Percentiles rank a stretch among this genome's conserved stretches.
Conservation (phyloP, 2,797 vertebrate genomes). For the Enteromius afrohamiltoni region DNA sequence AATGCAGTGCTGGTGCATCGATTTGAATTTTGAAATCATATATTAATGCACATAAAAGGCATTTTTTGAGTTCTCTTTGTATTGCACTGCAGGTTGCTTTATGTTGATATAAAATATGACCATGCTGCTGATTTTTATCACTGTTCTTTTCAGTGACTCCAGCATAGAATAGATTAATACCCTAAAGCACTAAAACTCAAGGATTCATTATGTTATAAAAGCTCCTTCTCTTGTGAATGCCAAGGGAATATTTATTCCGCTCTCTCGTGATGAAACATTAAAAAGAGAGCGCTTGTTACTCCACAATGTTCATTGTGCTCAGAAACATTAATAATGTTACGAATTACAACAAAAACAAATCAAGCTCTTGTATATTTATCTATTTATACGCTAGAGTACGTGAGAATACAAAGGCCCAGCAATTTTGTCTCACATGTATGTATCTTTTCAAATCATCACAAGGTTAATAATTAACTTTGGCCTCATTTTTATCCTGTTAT, state of each 20-base stretch:
- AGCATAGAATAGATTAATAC: constrained; percentile 5
- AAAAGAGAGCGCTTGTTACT: neutral
- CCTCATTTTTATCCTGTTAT: constrained; percentile 51
- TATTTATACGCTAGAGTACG: neutral
- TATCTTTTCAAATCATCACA: neutral
- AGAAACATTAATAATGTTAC: neutral
- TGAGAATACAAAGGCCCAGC: neutral
- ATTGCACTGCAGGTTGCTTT: neutral
- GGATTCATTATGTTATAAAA: constrained; percentile 27
- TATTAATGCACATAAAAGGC: neutral
- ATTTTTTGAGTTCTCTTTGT: neutral
- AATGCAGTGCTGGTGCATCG: neutral
- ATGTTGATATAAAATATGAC: neutral
- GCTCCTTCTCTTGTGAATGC: neutral
- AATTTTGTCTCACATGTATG: neutral
- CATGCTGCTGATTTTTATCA: constrained; percentile 27
- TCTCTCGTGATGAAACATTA: constrained; percentile 21
- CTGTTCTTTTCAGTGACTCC: constrained; percentile 14
- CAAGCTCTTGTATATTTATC: neutral
- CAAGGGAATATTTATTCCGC: neutral
- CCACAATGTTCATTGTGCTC: neutral
- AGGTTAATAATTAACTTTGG: constrained; percentile 73
- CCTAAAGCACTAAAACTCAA: constrained; percentile 3
- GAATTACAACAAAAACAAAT: neutral
- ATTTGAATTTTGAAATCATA: neutral